Conservation (phyloP, 2,888 invertebrate species). For the Lamellibrachia satsuma region DNA sequence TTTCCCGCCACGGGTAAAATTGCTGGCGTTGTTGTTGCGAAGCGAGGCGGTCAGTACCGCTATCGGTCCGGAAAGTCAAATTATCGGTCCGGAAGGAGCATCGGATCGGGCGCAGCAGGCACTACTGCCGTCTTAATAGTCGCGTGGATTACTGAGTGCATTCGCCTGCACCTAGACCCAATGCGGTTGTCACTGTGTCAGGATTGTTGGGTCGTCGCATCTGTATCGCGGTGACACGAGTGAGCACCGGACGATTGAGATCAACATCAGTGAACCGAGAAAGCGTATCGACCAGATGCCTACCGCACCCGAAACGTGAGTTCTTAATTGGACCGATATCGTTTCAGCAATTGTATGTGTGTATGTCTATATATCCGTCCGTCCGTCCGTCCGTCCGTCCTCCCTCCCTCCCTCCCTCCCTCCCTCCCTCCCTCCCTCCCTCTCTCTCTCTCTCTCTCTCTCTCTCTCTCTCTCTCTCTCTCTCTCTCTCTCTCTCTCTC, state of each 20-base stretch:
- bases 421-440: too few relatives aligned
- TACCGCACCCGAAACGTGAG: background rate
- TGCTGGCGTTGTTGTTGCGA: background rate
- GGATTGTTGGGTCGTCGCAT: background rate
- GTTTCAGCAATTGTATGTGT: background rate
- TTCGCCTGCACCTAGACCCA: background rate
- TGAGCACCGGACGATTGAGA: background rate
- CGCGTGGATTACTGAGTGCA: background rate
- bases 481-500: background rate
- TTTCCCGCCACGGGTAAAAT: background rate
- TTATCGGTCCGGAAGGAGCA: background rate
- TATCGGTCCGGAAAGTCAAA: background rate
- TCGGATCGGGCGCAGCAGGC: background rate
- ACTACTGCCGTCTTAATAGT: background rate
- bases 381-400: background rate
- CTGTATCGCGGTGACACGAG: background rate
- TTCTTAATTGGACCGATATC: background rate
- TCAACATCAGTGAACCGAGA: background rate
- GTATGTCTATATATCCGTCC: background rate
- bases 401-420: too few relatives aligned
- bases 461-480: background rate
- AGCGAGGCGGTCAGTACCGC: background rate
- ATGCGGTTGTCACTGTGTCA: background rate
- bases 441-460: too few relatives aligned
- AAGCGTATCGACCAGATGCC: background rate